phyloP scores from a whole-genome alignment of 2,113 vertebrate species.

The Oryzias celebensis region DNA sequence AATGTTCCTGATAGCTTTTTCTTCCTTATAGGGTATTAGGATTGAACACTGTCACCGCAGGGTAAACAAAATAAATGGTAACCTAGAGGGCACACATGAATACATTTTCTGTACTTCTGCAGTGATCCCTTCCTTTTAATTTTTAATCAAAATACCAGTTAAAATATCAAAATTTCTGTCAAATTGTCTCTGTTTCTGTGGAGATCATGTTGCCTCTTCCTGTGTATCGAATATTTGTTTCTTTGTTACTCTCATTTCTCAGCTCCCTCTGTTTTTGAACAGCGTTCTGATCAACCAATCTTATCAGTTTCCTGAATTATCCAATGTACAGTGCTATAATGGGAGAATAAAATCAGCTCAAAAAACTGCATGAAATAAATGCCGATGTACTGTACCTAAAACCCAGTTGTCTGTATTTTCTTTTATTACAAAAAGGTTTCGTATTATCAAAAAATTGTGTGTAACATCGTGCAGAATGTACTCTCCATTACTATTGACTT shows the following conservation, averaged over 20 bases:
- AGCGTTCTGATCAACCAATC: conserved; percentile 78
- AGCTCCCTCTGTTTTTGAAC: conserved; percentile 58
- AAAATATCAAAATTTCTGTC: conserved; percentile 64
- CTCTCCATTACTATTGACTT: no score
- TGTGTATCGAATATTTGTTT: conserved; percentile 51
- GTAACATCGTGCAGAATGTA: no score
- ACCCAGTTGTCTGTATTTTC: conserved; percentile 18
- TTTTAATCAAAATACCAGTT: conserved; percentile 36
- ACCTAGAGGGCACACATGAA: conserved; percentile 6
- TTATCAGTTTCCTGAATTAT: conserved; percentile 77
- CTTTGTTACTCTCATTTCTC: conserved; percentile 58
- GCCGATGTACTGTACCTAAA: conserved; percentile 86
- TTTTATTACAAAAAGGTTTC: background rate
- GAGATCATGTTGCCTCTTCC: conserved; percentile 55
- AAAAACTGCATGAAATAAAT: conserved; percentile 96
- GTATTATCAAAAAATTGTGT: no score
- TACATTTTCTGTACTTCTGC: conserved; percentile 32
- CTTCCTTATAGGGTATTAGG: conserved; percentile 17
- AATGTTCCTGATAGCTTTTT: conserved; percentile 17
- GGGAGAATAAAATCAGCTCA: conserved; percentile 87
- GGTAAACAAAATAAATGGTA: conserved; percentile 27
- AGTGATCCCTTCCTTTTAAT: conserved; percentile 35
- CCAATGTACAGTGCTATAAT: conserved; percentile 81
- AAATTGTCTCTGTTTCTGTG: conserved; percentile 55
- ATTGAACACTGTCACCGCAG: conserved; percentile 48